A percentile compares a stretch with the other conserved stretches of the same genome.
phyloP scores from a whole-genome alignment of 2,797 vertebrate genomes.

The Galago senegalensis region DNA sequence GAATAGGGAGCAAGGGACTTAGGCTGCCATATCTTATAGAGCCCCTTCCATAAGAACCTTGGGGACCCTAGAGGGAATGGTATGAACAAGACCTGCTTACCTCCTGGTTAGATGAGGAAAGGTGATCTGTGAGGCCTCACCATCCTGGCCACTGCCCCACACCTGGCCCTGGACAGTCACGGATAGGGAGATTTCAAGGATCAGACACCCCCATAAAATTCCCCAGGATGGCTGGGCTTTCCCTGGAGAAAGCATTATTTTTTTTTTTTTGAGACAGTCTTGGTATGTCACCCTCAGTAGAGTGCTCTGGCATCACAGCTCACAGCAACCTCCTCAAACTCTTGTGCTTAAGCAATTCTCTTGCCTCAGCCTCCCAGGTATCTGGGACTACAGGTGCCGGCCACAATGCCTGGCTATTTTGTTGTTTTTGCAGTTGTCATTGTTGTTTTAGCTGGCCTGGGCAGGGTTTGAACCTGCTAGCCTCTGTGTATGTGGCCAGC shows the following conservation, averaged over 20 bases:
- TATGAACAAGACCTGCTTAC: neutral
- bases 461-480: no score
- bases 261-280: no score
- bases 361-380: no score
- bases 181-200: neutral
- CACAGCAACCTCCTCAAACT: no score
- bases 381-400: no score
- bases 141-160: neutral
- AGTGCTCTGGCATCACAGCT: no score
- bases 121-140: neutral
- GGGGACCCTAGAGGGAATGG: neutral
- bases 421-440: no score
- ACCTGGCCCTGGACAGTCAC: neutral
- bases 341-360: no score
- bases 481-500: no score
- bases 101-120: neutral
- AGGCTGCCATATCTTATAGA: neutral
- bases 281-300: no score
- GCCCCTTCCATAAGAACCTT: neutral
- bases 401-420: no score
- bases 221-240: neutral
- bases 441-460: no score
- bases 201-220: neutral
- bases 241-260: slow-evolving; percentile 4
- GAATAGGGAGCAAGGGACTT: neutral